A percentile compares a stretch with the other conserved stretches of the same genome.
phyloP scores from a whole-genome alignment of 1,140 invertebrate species.

The Lepidurus apus region DNA sequence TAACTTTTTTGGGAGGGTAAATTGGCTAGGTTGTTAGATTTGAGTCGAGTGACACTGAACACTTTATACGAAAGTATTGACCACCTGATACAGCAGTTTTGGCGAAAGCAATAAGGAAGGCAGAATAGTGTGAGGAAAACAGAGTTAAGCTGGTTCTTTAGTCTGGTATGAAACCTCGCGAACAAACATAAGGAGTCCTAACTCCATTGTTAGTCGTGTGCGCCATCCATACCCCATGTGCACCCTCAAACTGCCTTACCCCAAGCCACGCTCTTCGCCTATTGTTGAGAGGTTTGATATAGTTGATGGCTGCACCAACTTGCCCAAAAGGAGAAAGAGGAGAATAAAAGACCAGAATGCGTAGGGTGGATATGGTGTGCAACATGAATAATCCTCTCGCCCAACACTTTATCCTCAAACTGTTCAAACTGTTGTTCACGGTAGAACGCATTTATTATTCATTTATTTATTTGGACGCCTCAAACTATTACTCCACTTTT shows the following conservation, averaged over 20 bases:
- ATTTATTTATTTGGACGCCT: not conserved
- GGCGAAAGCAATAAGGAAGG: not conserved
- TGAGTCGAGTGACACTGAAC: not conserved
- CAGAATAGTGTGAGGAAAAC: not conserved
- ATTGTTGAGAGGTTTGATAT: slow-evolving; percentile 22
- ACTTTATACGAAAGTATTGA: not conserved
- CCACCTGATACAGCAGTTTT: not conserved
- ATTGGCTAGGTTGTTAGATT: too few species aligned
- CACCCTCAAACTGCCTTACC: not conserved
- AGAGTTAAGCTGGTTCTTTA: slow-evolving; percentile 4
- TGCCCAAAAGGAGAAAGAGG: not conserved
- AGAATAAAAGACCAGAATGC: slow-evolving; percentile 6
- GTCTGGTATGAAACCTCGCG: not conserved
- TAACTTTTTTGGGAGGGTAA: too few species aligned
- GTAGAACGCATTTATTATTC: too few species aligned
- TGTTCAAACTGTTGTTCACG: not conserved
- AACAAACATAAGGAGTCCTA: slow-evolving; percentile 14
- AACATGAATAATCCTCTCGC: slow-evolving; percentile 21
- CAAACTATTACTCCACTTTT: too few species aligned
- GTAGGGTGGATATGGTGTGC: slow-evolving; percentile 14
- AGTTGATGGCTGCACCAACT: slow-evolving; percentile 21
- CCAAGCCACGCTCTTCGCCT: slow-evolving; percentile 7
- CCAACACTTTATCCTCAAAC: not conserved
- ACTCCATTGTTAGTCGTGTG: slow-evolving; percentile 10
- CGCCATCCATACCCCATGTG: not conserved